Conservation (phyloP, 2,888 invertebrate species). For the Subacronicta megacephala region DNA sequence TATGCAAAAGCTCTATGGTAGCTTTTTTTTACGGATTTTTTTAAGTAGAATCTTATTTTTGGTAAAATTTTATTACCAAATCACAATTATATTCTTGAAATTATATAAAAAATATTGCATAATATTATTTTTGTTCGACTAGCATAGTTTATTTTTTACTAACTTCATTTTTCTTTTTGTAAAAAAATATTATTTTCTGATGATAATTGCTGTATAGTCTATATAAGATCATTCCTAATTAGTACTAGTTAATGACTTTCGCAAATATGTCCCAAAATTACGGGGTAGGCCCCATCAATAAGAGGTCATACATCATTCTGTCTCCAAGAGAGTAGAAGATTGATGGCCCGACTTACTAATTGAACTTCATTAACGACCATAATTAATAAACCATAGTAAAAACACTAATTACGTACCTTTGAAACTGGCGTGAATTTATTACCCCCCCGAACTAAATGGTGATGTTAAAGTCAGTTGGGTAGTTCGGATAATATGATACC, state of each 20-base stretch:
- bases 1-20: too few species aligned
- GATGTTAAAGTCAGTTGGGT: slow-evolving; percentile 12
- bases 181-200: too few species aligned
- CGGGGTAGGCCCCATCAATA: slow-evolving; percentile 64
- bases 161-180: too few species aligned
- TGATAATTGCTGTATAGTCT: too few species aligned
- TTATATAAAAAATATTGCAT: too few species aligned
- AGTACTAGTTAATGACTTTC: slow-evolving; percentile 55
- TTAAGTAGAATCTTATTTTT: too few species aligned
- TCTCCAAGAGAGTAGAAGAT: slow-evolving; percentile 67
- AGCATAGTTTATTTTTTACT: too few species aligned
- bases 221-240: slow-evolving; percentile 17
- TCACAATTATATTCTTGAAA: too few species aligned
- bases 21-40: too few species aligned
- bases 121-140: too few species aligned
- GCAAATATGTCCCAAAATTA: slow-evolving; percentile 64
- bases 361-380: slow-evolving; percentile 73
- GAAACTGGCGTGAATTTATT: slow-evolving; percentile 48
- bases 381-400: slow-evolving; percentile 67
- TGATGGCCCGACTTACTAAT: slow-evolving; percentile 74
- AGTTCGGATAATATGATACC: slow-evolving; percentile 8
- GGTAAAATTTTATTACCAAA: too few species aligned
- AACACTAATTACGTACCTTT: slow-evolving; percentile 62
- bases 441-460: slow-evolving; percentile 30
- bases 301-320: slow-evolving; percentile 72